These are phyloP conservation scores for Venustaconcha ellipsiformis DNA, from an alignment of 1,140 invertebrate genomes.

Conservation along the genomic window DNA sequence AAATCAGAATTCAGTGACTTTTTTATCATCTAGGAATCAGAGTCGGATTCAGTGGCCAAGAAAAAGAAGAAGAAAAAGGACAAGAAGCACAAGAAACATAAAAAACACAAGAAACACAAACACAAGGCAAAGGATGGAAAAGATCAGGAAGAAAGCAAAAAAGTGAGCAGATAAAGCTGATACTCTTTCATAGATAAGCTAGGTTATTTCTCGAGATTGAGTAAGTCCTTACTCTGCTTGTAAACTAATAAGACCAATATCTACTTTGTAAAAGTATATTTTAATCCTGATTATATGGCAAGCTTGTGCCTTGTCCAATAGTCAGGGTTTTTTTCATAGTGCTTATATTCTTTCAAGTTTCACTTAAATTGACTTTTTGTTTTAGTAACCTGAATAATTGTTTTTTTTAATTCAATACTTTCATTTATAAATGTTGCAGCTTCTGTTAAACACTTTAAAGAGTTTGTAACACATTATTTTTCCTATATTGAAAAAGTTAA, in stretches of 20 bases:
- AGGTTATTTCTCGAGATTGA: no score
- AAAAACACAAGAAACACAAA: constrained; percentile 27
- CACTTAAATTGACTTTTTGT: neutral
- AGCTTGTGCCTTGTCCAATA: no score
- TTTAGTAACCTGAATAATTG: neutral
- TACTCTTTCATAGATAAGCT: no score
- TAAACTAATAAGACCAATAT: no score
- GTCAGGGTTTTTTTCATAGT: no score
- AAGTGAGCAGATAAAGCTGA: no score
- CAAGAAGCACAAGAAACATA: constrained; percentile 28
- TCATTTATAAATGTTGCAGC: neutral
- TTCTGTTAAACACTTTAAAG: neutral
- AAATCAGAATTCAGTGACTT: neutral
- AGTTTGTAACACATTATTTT: neutral
- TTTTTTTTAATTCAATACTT: neutral
- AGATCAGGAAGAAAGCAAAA: neutral
- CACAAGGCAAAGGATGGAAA: constrained; percentile 4
- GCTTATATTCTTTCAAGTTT: neutral
- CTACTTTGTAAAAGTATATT: no score
- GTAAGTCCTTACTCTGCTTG: no score
- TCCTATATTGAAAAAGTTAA: neutral
- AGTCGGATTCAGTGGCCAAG: constrained; percentile 14
- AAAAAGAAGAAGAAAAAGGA: constrained; percentile 30
- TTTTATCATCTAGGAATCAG: constrained; percentile 10
- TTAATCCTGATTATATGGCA: no score